These are phyloP conservation scores for Ips nitidus DNA, from an alignment of 1,140 invertebrate genomes.

Conservation along the genomic window DNA sequence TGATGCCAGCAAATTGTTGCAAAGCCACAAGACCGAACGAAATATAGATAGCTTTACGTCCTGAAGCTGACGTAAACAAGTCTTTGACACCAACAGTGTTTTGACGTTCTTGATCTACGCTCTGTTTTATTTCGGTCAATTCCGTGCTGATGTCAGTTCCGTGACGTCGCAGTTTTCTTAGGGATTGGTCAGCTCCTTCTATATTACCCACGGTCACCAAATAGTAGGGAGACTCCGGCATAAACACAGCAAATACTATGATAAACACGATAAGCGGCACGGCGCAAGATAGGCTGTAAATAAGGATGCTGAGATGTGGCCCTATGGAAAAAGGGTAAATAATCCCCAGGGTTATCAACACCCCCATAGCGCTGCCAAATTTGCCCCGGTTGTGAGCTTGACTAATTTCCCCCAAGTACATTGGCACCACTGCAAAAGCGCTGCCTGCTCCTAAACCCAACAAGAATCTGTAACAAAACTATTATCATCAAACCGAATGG, in stretches of 20 bases:
- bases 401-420: slow-evolving; percentile 56
- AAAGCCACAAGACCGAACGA: slow-evolving; percentile 81
- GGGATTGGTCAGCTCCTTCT: slow-evolving; percentile 61
- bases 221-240: slow-evolving; percentile 77
- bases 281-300: slow-evolving; percentile 55
- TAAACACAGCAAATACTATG: slow-evolving; percentile 52
- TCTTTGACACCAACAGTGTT: slow-evolving; percentile 31
- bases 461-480: slow-evolving; percentile 53
- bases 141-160: slow-evolving; percentile 47
- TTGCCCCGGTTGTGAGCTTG: slow-evolving; percentile 38
- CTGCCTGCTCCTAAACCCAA: slow-evolving; percentile 54
- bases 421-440: slow-evolving; percentile 55
- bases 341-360: slow-evolving; percentile 40
- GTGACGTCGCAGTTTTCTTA: slow-evolving; percentile 63
- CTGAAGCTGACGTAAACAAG: slow-evolving; percentile 46
- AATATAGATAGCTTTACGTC: slow-evolving; percentile 70
- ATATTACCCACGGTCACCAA: slow-evolving; percentile 60
- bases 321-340: slow-evolving; percentile 60
- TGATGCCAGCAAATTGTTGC: slow-evolving; percentile 84
- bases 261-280: slow-evolving; percentile 57
- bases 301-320: slow-evolving; percentile 58
- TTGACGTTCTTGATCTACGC: slow-evolving; percentile 44
- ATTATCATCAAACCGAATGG: slow-evolving; percentile 35
- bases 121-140: slow-evolving; percentile 28
- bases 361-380: slow-evolving; percentile 40